Evolutionary conservation across 2,797 vertebrate genomes (phyloP).

Genomic region (Pseudomugil gertrudae): DNA sequence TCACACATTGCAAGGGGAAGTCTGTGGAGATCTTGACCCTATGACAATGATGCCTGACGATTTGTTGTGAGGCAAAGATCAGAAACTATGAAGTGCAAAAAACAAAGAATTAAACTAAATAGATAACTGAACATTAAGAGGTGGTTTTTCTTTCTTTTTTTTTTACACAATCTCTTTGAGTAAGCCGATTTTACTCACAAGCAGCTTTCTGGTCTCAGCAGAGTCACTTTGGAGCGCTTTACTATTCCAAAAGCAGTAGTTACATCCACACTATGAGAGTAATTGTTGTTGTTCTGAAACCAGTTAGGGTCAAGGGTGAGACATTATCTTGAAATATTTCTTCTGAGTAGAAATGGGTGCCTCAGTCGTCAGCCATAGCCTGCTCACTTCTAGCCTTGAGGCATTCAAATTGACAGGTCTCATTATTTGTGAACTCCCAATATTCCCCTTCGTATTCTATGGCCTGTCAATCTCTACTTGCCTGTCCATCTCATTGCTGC

Average conservation of each 20-base stretch:
- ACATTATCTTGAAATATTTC: slow-evolving; percentile 66
- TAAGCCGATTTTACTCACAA: slow-evolving; percentile 6
- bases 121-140: slow-evolving; percentile 1
- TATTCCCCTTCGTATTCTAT: slow-evolving; percentile 70
- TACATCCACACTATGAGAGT: slow-evolving; percentile 45
- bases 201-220: slow-evolving; percentile 1
- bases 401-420: slow-evolving; percentile 84
- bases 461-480: slow-evolving; percentile 78
- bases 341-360: slow-evolving; percentile 57
- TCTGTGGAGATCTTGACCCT: slow-evolving; percentile 50
- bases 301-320: slow-evolving; percentile 77
- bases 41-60: slow-evolving; percentile 64
- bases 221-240: slow-evolving; percentile 15
- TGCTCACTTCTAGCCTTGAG: slow-evolving; percentile 72
- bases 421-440: slow-evolving; percentile 80
- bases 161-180: slow-evolving; percentile 2
- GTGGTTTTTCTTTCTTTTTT: background rate
- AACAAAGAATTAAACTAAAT: slow-evolving; percentile 5
- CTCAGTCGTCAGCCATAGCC: slow-evolving; percentile 52
- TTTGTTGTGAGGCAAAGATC: slow-evolving; percentile 60
- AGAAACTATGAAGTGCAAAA: slow-evolving; percentile 28
- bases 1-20: slow-evolving; percentile 36
- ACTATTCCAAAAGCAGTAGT: slow-evolving; percentile 38
- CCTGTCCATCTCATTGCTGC: slow-evolving; percentile 71
- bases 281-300: slow-evolving; percentile 76